Evolutionary conservation across 1,140 invertebrate genomes (phyloP), one percentile per base, ranked within the genome.

Genomic region (Gonatopus flavifemur): DNA sequence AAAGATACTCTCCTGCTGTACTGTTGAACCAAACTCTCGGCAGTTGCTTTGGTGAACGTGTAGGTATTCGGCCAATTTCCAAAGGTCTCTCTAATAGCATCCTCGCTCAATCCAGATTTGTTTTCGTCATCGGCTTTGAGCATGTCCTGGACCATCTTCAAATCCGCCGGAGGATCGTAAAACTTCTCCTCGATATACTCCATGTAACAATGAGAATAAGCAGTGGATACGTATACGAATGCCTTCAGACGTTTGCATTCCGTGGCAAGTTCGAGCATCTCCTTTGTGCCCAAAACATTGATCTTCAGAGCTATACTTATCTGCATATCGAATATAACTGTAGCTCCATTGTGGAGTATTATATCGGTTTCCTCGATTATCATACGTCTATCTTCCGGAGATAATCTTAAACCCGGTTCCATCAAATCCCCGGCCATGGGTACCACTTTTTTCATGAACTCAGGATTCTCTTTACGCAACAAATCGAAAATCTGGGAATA

Each of bases 281-380:
- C 80, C 58, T 84, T 83, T 5, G 87, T 86, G 0, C 84, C 82
- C 9, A 77, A 59, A 0, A 82, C 78, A 66, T 88, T 87, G 35
- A 86, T 84, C 9, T 76, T 80, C 2, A 84, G 77, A 0, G 84
- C 79, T 19, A 76, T 61, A 64, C 86, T 85, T 2, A 97, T 72
- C 52, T 88, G 86, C 74, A 95, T 92, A 69, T 94, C 88, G 66
- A 96, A 94, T 33, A 88, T 86, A 1, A 94, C 82, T 1, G 91
- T 93, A 1, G 91, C 91, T 0, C 92, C 94, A 16, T 86, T 89
- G 67, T 97, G 93, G 69, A 96, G 90, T 5, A 97, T 89, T 49
- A 96, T 82, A 33, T 67, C 57, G 36, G 89, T 83, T 61, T 84
- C 81, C 21, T 83, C 76, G 2, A 70, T 69, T 0, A 93, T 60